Evolutionary conservation across 2,888 invertebrate species (phyloP), one percentile per base, ranked within the genome.

Genomic region (Drosophila nr. fundita): DNA sequence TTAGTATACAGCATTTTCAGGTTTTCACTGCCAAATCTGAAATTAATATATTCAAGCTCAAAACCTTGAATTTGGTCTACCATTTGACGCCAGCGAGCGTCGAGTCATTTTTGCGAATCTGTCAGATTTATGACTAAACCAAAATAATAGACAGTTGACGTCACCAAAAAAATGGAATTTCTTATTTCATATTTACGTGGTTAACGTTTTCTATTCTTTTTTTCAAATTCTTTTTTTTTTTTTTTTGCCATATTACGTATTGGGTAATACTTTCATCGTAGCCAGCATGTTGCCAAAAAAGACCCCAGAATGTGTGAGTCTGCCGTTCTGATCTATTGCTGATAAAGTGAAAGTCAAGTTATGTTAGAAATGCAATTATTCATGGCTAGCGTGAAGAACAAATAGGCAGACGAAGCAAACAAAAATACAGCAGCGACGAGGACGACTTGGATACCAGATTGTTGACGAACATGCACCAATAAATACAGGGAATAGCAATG

Each of bases 321-420:
- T 53, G 65, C 63, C 42, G 62, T 45, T 80, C 66, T 75, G 80
- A 82, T 78, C 83, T 77, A 88, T 85, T 71, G 89, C 73, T 81
- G 90, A 90, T 87, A 80, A 86, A 90, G 89, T 80, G 86, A 88
- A 90, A 90, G 88, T 90, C 90, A 88, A 88, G 86, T 88, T 86
- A 83, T 88, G 79, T 61, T 81, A 76, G 81, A 86, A 82, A 87
- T 80, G 88, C 79, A 89, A 89, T 86, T 89, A 82, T 77, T 86
- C 88, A 89, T 78, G 79, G 69, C 76, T 70, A 34, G 54, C 2
- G 32, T 30, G 11, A 58, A 21, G 40, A 38, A 52, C 27, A 36
- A 36, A 40, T 32, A 54, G 21, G 36, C 45, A 49, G 13, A 34
- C 21, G 29, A 32, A 42, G 36, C 34, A 65, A 65, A 52, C 11